Evolutionary conservation across 2,113 vertebrate species (phyloP).

Genomic region (Thalassoma bifasciatum): DNA sequence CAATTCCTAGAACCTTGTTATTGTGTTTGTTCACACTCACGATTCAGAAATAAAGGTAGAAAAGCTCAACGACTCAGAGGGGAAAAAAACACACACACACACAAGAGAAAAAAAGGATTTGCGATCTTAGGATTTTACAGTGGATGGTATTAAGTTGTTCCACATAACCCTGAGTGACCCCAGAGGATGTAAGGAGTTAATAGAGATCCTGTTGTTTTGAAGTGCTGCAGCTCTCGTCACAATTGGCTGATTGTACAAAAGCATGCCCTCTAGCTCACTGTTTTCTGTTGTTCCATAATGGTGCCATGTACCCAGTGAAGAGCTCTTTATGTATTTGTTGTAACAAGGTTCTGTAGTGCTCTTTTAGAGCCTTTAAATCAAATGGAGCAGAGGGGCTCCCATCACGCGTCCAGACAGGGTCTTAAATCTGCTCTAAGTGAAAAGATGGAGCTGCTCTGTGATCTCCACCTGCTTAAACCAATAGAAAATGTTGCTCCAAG

Average conservation of each 20-base stretch:
- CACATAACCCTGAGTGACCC: constrained; percentile 7
- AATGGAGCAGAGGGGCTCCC: neutral
- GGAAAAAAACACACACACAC: constrained; percentile 33
- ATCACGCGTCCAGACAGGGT: no score
- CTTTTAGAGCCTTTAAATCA: constrained; percentile 19
- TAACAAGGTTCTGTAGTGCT: constrained; percentile 1
- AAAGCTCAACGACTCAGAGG: constrained; percentile 18
- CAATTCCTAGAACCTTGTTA: constrained; percentile 47
- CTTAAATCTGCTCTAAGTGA: no score
- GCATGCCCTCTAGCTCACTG: neutral
- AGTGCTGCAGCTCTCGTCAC: neutral
- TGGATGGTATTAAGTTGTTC: neutral
- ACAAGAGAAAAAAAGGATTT: constrained; percentile 17
- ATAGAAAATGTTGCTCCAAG: neutral
- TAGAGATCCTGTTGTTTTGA: constrained; percentile 1
- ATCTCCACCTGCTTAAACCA: neutral
- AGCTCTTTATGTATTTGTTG: neutral
- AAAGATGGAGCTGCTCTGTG: no score
- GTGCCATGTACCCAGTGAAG: neutral
- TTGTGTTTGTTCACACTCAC: constrained; percentile 27
- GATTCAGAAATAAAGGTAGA: constrained; percentile 19
- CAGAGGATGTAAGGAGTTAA: neutral
- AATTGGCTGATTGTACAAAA: neutral
- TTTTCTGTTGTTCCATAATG: neutral
- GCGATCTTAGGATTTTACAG: constrained; percentile 3